Evolutionary conservation across 2,113 vertebrate species (phyloP), one percentile per base, ranked within the genome.

Genomic region (Synchiropus splendidus): DNA sequence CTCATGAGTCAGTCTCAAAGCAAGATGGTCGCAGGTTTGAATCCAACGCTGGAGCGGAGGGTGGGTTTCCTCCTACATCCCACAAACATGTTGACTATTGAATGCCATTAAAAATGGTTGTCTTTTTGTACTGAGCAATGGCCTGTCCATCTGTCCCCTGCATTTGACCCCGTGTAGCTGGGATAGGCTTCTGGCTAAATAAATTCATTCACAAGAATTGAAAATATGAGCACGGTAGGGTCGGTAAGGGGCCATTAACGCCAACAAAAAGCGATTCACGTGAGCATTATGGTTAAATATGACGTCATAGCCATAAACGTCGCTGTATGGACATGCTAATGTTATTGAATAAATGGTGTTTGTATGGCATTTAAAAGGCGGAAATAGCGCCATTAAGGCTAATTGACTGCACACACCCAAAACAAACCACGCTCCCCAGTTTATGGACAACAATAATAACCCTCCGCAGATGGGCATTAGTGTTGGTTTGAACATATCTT

Each of bases 81-180:
- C n/a, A n/a, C n/a, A n/a, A n/a, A n/a, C n/a, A n/a, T n/a, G n/a
- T n/a, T n/a, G n/a, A n/a, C n/a, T n/a, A n/a, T n/a, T n/a, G n/a
- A n/a, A n/a, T n/a, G n/a, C n/a, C n/a, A n/a, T n/a, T n/a, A n/a
- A n/a, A n/a, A n/a, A n/a, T n/a, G n/a, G n/a, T 8, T 9, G 1
- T 1, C 30, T 36, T n/a, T 10, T 17, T 12, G 31, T 34, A 6
- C 67, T 69, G 70, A 15, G 64, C 31, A n/a, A n/a, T n/a, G n/a
- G n/a, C n/a, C n/a, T n/a, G 21, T 41, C 51, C 60, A n/a, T n/a
- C n/a, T n/a, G n/a, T 55, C 45, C 71, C 50, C 51, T 14, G 10
- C 32, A 27, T n/a, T n/a, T n/a, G n/a, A n/a, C n/a, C n/a, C n/a
- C n/a, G n/a, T n/a, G n/a, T n/a, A n/a, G n/a, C n/a, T n/a, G n/a